A percentile compares a stretch with the other conserved stretches of the same genome.
phyloP scores from a whole-genome alignment of 2,888 invertebrate genomes.

The Cryptus armator region DNA sequence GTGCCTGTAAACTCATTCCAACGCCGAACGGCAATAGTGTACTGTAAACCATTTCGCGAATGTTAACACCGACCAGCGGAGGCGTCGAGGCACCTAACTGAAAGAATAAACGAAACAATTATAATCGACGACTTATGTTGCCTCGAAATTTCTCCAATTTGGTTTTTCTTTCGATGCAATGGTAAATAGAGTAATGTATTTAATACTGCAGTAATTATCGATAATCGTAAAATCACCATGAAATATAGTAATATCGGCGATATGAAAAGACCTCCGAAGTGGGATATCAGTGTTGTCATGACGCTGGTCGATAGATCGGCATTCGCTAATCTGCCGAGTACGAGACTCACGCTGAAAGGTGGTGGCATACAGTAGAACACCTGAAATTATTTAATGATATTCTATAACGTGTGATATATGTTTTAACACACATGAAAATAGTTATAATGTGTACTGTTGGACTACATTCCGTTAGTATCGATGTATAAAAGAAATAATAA shows the following conservation, averaged over 20 bases:
- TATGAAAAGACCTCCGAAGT: conserved; percentile 81
- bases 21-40: conserved; percentile 81
- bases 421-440: background rate
- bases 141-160: background rate
- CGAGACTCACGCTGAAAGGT: conserved; percentile 82
- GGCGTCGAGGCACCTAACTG: conserved; percentile 82
- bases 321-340: conserved; percentile 79
- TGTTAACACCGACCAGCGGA: conserved; percentile 81
- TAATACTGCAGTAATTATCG: background rate
- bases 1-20: conserved; percentile 77
- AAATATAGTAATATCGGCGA: conserved; percentile 82
- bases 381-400: conserved; percentile 72
- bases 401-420: background rate
- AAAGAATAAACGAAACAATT: conserved; percentile 28
- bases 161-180: background rate
- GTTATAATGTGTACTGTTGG: too few relatives aligned
- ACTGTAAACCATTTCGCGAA: conserved; percentile 80
- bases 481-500: too few relatives aligned
- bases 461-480: too few relatives aligned
- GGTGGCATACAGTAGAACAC: conserved; percentile 84
- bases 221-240: conserved; percentile 75
- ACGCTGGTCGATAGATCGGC: conserved; percentile 83
- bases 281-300: conserved; percentile 80
- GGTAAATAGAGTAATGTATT: background rate
- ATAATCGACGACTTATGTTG: background rate